Conservation (phyloP, 2,113 vertebrate species). For the Petroica traversi region DNA sequence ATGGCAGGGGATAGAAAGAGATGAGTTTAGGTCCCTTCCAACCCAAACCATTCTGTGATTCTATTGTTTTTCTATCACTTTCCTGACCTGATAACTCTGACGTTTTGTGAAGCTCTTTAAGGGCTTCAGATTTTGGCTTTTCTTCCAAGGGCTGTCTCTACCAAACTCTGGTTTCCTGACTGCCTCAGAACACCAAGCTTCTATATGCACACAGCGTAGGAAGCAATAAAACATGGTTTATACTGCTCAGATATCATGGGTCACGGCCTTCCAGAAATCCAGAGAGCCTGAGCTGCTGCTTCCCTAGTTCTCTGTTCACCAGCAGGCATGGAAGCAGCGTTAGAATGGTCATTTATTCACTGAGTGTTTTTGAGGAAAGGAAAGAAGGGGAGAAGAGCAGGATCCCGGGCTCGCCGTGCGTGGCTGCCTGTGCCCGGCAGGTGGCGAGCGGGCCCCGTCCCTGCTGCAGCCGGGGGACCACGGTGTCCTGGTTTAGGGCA, state of each 20-base stretch:
- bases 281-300: neutral
- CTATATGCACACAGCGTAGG: neutral
- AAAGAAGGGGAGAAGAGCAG: too few species aligned
- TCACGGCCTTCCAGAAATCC: neutral
- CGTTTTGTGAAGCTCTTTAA: neutral
- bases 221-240: neutral
- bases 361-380: too few species aligned
- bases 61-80: neutral
- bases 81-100: neutral
- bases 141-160: neutral
- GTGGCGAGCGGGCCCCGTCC: neutral
- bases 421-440: neutral
- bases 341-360: fast-evolving
- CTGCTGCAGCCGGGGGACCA: neutral
- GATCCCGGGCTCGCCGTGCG: neutral
- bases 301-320: fast-evolving
- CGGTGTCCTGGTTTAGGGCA: too few species aligned
- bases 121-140: neutral
- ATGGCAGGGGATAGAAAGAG: neutral
- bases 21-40: neutral
- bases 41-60: neutral
- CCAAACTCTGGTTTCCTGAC: neutral
- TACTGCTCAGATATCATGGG: neutral
- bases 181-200: fast-evolving
- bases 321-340: fast-evolving